Base-by-base conservation (phyloP, 2,113 vertebrate genomes). In the Poeciliopsis turrubarensis region DNA sequence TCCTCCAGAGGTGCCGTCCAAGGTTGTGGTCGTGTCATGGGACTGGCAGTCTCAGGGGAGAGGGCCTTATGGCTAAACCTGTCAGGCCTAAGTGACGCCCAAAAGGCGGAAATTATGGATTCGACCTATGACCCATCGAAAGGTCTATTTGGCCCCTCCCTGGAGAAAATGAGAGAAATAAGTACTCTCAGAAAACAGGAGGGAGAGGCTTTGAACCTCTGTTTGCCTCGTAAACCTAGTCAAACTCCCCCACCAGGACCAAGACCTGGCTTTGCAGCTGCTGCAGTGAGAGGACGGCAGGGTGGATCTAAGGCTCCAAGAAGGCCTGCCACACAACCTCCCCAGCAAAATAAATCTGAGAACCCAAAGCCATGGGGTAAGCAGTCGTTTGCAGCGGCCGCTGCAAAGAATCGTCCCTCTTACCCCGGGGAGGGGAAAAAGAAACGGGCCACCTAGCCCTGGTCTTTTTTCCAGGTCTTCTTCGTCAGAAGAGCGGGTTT, bases 101-200 rank as follows among this genome's bases (percentile, higher is more conserved):
- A 78, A 15, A 72, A 72, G 34, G 51, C 25, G 22, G 62, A 70
- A 4, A 54, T 66, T 27, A 61, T 72, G 68, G 62, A 34, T 6
- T 10, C 30, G 3, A 3, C 51, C 6, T 71, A 54, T 60, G 62
- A 27, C 32, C 41, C 4, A 25, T 6, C 27, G 14, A 71, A 65
- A 22, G 68, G 26, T 78, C 22, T 60, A 31, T 60, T 71, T 34
- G 34, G 27, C 63, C 0, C 22, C n/a, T 10, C 51, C 1, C 26
- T 65, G 19, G 32, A 65, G 31, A 65, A 70, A 37, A 65, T 77
- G 61, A 44, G 14, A 10, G 51, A 60, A 27, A 14, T 26, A 7
- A 32, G 19, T 39, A 72, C 27, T 22, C 27, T 5, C 6, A 64
- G 69, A 22, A 71, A 61, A 60, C 61, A 76, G 26, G 30, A 69